A percentile compares a stretch with the other conserved stretches of the same genome.
These are phyloP conservation scores for Rhegmatorhina hoffmannsi DNA, from an alignment of 2,113 vertebrate species.

Conservation along the genomic window DNA sequence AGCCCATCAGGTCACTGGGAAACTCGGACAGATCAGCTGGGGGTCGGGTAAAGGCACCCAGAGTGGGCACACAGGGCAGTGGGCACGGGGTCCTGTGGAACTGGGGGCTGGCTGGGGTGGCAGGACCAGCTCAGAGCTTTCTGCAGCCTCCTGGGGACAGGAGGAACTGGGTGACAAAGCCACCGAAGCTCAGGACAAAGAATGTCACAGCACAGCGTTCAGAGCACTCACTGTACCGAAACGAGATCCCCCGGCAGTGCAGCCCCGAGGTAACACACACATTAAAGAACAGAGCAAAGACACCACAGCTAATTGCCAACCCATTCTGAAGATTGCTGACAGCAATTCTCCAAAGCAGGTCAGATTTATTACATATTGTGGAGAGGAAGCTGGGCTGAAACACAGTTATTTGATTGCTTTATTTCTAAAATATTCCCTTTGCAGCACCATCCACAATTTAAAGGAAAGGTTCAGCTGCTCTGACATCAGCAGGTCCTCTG, in stretches of 20 bases:
- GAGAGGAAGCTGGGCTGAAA: neutral
- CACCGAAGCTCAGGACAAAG: neutral
- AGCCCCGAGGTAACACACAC: neutral
- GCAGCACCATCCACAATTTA: neutral
- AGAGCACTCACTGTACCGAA: neutral
- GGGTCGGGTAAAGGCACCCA: neutral
- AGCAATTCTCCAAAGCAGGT: neutral
- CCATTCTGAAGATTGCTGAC: neutral
- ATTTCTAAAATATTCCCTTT: neutral
- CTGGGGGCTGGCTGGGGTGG: neutral
- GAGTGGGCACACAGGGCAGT: neutral
- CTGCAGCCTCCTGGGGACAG: neutral
- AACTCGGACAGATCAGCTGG: neutral
- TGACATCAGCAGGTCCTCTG: neutral
- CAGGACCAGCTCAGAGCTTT: fast-evolving
- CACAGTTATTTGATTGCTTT: neutral
- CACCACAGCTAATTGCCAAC: neutral
- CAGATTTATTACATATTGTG: neutral
- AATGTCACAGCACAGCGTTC: neutral
- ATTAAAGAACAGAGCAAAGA: neutral
- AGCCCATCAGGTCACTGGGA: neutral
- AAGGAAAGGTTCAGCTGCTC: neutral
- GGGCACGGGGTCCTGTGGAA: neutral
- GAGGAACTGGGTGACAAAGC: neutral
- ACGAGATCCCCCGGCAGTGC: neutral